phyloP scores from a whole-genome alignment of 2,888 invertebrate genomes.

The Deilephila porcellus region DNA sequence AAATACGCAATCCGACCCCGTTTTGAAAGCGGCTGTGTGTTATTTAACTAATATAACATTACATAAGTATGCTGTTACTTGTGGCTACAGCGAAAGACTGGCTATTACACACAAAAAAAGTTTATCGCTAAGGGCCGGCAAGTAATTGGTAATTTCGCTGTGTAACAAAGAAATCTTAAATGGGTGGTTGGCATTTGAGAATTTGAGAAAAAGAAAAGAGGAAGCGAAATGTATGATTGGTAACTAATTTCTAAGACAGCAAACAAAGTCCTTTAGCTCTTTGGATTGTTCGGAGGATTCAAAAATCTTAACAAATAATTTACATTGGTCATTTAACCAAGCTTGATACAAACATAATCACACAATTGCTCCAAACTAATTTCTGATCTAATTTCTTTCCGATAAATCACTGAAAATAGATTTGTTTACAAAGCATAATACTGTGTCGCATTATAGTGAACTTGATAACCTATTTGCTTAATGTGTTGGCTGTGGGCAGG shows the following conservation, averaged over 20 bases:
- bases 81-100: too few relatives aligned
- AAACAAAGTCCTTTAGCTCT: too few relatives aligned
- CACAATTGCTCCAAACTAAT: neutral
- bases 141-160: too few relatives aligned
- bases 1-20: constrained; percentile 15
- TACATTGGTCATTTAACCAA: neutral
- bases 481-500: neutral
- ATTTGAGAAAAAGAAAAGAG: too few relatives aligned
- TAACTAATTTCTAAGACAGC: too few relatives aligned
- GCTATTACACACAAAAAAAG: too few relatives aligned
- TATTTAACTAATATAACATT: constrained; percentile 9
- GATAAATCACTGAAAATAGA: neutral
- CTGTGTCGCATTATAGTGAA: neutral
- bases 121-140: too few relatives aligned
- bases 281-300: too few relatives aligned
- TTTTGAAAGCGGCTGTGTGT: constrained; percentile 5
- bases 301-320: too few relatives aligned
- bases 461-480: neutral
- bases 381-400: neutral
- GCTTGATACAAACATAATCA: neutral
- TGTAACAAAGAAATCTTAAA: too few relatives aligned
- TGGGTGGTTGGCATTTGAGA: too few relatives aligned
- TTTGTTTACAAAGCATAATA: neutral
- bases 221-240: too few relatives aligned
- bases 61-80: neutral